Percentiles rank a stretch among this genome's conserved stretches.
phyloP scores from a whole-genome alignment of 2,888 invertebrate genomes.

The Clostera curtula region DNA sequence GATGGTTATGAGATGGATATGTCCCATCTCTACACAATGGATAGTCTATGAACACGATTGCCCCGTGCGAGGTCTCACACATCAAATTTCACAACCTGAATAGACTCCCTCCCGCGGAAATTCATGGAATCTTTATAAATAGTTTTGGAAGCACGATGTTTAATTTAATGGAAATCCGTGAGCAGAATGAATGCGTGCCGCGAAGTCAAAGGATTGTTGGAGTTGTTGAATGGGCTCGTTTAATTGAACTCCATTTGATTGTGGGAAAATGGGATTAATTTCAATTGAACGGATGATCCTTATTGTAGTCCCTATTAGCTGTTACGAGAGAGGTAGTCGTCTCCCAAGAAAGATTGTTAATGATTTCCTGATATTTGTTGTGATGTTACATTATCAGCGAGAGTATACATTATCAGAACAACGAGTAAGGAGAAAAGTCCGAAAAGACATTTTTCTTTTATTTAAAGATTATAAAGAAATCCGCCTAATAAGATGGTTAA shows the following conservation, averaged over 20 bases:
- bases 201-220: constrained; percentile 52
- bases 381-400: no score
- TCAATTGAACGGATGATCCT: constrained; percentile 1
- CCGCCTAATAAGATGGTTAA: no score
- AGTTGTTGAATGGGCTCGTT: constrained; percentile 42
- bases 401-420: no score
- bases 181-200: constrained; percentile 47
- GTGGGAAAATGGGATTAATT: constrained; percentile 19
- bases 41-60: constrained; percentile 31
- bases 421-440: no score
- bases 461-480: no score
- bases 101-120: constrained; percentile 41
- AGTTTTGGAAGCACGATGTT: constrained; percentile 62
- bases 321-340: no score
- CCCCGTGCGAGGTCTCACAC: constrained; percentile 55
- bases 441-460: no score
- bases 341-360: no score
- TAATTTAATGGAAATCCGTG: constrained; percentile 69
- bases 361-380: no score
- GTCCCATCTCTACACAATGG: constrained; percentile 50
- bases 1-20: constrained; percentile 55
- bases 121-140: constrained; percentile 66
- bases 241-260: constrained; percentile 44
- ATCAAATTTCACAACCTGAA: constrained; percentile 73
- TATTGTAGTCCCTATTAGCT: no score